These are phyloP conservation scores for Tympanuchus pallidicinctus DNA, from an alignment of 2,113 vertebrate species.

Conservation along the genomic window DNA sequence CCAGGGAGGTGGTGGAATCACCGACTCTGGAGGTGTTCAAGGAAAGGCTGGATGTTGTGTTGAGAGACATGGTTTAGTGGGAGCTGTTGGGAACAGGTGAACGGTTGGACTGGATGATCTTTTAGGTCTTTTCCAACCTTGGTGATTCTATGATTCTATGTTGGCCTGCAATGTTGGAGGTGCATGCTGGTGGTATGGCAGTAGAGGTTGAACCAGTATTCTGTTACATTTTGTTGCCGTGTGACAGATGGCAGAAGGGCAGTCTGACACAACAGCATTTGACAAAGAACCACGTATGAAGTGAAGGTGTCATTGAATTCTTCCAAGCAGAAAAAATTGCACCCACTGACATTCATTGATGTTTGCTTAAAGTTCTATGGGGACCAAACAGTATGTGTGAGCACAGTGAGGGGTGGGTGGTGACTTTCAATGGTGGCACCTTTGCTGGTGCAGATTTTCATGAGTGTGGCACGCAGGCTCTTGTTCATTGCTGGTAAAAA, in stretches of 20 bases:
- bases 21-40: too few relatives aligned
- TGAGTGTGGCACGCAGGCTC: neutral
- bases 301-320: neutral
- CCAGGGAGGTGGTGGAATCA: too few relatives aligned
- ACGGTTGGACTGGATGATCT: too few relatives aligned
- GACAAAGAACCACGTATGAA: too few relatives aligned
- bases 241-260: neutral
- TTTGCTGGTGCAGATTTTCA: neutral
- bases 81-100: too few relatives aligned
- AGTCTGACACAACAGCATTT: neutral
- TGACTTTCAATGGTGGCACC: neutral
- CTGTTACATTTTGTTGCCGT: neutral
- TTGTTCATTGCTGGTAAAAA: neutral
- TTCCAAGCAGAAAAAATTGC: neutral
- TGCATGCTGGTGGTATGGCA: neutral
- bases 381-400: neutral
- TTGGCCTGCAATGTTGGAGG: neutral
- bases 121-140: too few relatives aligned
- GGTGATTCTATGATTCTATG: neutral
- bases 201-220: neutral
- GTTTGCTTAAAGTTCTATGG: neutral
- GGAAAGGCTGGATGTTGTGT: too few relatives aligned
- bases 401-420: neutral
- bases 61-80: too few relatives aligned
- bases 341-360: neutral